Evolutionary conservation across 2,797 vertebrate species (phyloP), one percentile per base, ranked within the genome.

Genomic region (Sebastes diploproa): DNA sequence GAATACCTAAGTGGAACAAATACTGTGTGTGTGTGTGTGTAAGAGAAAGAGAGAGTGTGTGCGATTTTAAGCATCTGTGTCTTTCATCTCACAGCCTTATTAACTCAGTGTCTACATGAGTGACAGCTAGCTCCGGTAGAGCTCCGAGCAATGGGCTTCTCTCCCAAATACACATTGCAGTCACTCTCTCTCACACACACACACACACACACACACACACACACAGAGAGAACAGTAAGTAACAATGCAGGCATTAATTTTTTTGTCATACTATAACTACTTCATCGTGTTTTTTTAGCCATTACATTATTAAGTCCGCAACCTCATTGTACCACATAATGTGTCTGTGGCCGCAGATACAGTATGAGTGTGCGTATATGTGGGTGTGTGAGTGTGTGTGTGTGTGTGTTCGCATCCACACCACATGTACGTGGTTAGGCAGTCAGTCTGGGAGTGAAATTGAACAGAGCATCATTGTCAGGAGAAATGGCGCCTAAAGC

Each of bases 381-480:
- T n/a, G 74, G 50, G 72, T 73, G 66, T 60, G 52, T 71, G 60
- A 54, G 73, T 72, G n/a, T 63, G 50, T 73, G 27, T 27, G 27
- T 27, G 27, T 27, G 77, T 79, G 77, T 42, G 56, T 80, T 78
- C 60, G 61, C 68, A 25, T 87, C 71, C 60, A 78, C 70, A 77
- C 83, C 93, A 92, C 88, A 88, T 89, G 90, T 82, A 83, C 88
- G 84, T 69, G 75, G 75, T 92, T 90, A 91, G 90, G 92, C 91
- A 91, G 85, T 90, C 75, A 84, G 86, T 89, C 91, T 91, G 84
- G 38, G 73, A 85, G 75, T 85, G 82, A 91, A 88, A 88, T 69
- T 89, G 83, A 91, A 91, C 88, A 92, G 89, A 91, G 89, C 90
- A 93, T 94, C 90, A 88, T 86, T 91, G 88, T 93, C 82, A 93